A percentile compares a stretch with the other conserved stretches of the same genome.
phyloP scores from a whole-genome alignment of 2,113 vertebrate genomes.

The Salvelinus alpinus region DNA sequence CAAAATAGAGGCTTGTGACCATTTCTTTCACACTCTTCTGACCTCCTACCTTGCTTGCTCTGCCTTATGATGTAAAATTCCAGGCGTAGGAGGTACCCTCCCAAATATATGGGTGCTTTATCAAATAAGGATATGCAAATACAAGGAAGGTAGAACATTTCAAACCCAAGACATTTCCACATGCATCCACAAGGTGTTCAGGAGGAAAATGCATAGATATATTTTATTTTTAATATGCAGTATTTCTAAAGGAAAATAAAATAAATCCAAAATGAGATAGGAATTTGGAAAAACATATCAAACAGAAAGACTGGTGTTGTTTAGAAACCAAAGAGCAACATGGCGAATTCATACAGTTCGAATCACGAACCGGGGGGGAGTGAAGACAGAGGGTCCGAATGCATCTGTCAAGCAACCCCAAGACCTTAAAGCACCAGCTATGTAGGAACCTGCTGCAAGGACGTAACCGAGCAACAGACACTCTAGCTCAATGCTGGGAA shows the following conservation, averaged over 20 bases:
- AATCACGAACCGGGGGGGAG: too few species aligned
- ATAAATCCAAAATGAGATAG: slow-evolving; percentile 43
- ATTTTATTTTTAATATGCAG: slow-evolving; percentile 34
- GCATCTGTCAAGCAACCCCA: neutral
- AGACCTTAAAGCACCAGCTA: neutral
- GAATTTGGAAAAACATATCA: neutral
- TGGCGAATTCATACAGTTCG: neutral
- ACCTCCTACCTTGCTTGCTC: slow-evolving; percentile 18
- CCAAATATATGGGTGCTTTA: slow-evolving; percentile 46
- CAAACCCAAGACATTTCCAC: neutral
- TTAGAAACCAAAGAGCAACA: slow-evolving; percentile 32
- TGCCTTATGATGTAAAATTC: too few species aligned
- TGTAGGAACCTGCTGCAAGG: neutral
- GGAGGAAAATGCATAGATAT: slow-evolving; percentile 3
- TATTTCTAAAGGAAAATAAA: slow-evolving; percentile 20
- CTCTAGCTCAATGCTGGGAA: too few species aligned
- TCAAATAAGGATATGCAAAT: slow-evolving; percentile 25
- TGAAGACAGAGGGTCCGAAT: neutral
- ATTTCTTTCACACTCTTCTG: slow-evolving; percentile 14
- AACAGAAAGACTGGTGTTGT: neutral
- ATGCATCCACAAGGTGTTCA: slow-evolving; percentile 4
- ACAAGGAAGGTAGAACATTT: neutral
- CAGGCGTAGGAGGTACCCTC: slow-evolving; percentile 20
- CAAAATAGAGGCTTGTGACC: slow-evolving; percentile 21
- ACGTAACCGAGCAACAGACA: neutral